These are phyloP conservation scores for Pachycephala philippinensis DNA, from an alignment of 2,113 vertebrate genomes.

Conservation along the genomic window DNA sequence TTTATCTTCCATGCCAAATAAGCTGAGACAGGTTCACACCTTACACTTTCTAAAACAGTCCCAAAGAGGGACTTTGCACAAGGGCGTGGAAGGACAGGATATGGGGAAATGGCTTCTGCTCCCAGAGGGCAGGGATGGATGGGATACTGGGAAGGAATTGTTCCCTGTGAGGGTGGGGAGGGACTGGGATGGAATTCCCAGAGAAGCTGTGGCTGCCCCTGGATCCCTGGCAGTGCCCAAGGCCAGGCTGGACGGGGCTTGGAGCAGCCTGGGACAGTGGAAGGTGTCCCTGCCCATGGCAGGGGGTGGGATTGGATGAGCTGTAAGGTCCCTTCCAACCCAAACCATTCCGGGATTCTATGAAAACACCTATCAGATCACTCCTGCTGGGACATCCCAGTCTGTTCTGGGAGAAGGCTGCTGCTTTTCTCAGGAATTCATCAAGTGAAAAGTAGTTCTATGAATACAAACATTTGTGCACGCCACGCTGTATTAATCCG, in stretches of 20 bases:
- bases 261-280: fast-evolving
- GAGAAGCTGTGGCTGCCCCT: neutral
- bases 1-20: slow-evolving; percentile 31
- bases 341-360: neutral
- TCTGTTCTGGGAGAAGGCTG: neutral
- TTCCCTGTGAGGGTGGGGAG: fast-evolving
- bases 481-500: neutral
- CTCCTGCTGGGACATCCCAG: neutral
- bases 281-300: neutral
- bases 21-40: neutral
- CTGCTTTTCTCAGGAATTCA: neutral
- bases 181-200: neutral
- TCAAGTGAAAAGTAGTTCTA: neutral
- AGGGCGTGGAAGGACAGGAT: neutral
- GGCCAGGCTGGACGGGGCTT: fast-evolving
- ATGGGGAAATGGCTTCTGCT: neutral
- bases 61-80: neutral
- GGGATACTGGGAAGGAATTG: neutral
- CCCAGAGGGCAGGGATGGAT: fast-evolving
- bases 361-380: neutral
- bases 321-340: neutral
- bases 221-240: fast-evolving
- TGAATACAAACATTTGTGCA: neutral
- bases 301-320: fast-evolving
- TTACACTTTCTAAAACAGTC: neutral